Conservation (phyloP, 2,888 invertebrate species). For the Boloria selene region DNA sequence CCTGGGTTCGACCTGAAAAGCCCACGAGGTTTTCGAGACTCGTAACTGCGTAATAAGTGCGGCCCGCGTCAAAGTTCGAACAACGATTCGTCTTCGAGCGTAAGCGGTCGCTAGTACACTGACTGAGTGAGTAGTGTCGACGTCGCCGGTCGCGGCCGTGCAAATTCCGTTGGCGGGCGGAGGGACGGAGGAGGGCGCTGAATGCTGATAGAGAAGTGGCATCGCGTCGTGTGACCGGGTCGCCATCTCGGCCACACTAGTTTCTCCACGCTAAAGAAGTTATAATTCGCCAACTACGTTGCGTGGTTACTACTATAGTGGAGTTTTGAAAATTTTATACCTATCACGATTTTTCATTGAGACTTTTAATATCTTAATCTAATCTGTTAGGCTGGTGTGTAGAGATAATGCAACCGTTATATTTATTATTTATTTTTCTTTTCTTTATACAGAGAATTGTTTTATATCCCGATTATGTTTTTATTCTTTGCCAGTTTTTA, state of each 20-base stretch:
- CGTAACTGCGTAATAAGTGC: constrained; percentile 79
- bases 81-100: constrained; percentile 66
- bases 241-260: constrained; percentile 52
- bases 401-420: no score
- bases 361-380: no score
- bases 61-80: constrained; percentile 52
- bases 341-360: not conserved
- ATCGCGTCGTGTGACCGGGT: constrained; percentile 61
- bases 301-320: constrained; percentile 6
- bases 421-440: no score
- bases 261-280: constrained; percentile 37
- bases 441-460: no score
- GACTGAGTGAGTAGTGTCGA: constrained; percentile 63
- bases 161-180: constrained; percentile 56
- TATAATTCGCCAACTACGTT: constrained; percentile 21
- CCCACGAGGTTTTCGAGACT: constrained; percentile 75
- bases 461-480: no score
- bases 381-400: no score
- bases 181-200: constrained; percentile 62
- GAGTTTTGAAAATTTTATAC: constrained; percentile 5
- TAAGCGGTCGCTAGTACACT: constrained; percentile 78
- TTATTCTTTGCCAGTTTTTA: no score
- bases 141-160: constrained; percentile 70
- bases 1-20: constrained; percentile 44
- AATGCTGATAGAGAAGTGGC: constrained; percentile 69